These are phyloP conservation scores for Mohoua ochrocephala DNA, from an alignment of 2,113 vertebrate species.

Conservation along the genomic window DNA sequence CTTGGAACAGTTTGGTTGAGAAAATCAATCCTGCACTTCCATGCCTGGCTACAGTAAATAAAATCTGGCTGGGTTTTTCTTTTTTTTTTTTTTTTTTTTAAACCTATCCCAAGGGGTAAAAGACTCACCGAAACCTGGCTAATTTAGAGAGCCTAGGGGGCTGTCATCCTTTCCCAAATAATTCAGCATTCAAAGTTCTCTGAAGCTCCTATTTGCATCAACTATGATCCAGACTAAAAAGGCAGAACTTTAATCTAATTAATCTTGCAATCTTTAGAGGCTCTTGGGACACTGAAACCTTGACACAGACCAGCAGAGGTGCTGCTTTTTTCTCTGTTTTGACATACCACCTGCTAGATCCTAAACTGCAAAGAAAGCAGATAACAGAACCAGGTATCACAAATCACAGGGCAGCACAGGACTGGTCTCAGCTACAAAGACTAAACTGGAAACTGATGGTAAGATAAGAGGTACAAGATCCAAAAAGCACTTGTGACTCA, in stretches of 20 bases:
- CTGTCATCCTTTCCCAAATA: background rate
- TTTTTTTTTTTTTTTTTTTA: background rate
- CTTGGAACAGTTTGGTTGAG: background rate
- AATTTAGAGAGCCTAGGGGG: background rate
- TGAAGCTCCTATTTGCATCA: background rate
- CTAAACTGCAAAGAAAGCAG: background rate
- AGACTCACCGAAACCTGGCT: background rate
- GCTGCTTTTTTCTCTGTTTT: background rate
- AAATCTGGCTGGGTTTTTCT: background rate
- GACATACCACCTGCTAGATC: background rate
- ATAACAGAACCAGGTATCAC: background rate
- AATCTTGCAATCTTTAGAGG: background rate
- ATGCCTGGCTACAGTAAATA: background rate
- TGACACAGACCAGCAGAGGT: background rate
- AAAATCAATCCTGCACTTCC: background rate
- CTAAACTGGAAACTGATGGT: background rate
- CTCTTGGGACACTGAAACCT: background rate
- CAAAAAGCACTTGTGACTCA: background rate
- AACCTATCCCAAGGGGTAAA: background rate
- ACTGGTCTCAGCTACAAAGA: background rate
- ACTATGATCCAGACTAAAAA: background rate
- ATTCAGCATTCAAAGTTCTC: background rate
- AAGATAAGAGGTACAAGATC: background rate
- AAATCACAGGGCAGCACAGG: background rate
- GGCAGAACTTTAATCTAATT: background rate